phyloP scores from a whole-genome alignment of 2,113 vertebrate species.

The Formicarius rufipectus region DNA sequence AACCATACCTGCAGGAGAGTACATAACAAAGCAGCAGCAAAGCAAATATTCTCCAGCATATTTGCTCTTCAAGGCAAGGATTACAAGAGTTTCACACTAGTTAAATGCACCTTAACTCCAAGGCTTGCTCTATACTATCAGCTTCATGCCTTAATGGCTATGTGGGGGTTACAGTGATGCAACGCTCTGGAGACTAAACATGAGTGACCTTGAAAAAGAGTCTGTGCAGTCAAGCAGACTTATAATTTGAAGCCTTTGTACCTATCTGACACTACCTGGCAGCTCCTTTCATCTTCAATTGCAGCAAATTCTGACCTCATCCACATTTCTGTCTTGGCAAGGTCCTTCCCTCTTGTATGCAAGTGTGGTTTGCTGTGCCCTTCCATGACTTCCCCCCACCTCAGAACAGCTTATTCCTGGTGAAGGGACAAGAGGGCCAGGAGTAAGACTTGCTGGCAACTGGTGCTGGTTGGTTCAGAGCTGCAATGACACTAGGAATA shows the following conservation, averaged over 20 bases:
- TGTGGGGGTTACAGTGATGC: fast-evolving
- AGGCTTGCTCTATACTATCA: background rate
- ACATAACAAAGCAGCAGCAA: background rate
- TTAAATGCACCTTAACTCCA: background rate
- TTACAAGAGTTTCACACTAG: background rate
- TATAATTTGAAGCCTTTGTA: background rate
- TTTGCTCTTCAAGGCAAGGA: background rate
- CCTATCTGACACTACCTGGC: background rate
- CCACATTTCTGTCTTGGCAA: background rate
- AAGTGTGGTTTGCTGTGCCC: background rate
- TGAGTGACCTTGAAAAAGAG: fast-evolving
- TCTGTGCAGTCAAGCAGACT: background rate
- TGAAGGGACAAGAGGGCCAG: background rate
- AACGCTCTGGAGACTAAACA: background rate
- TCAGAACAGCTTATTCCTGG: background rate
- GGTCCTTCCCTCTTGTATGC: background rate
- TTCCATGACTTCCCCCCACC: background rate
- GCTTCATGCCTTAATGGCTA: background rate
- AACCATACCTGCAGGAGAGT: background rate
- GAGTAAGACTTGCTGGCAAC: background rate
- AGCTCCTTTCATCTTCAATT: background rate
- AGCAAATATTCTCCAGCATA: background rate
- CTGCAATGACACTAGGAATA: background rate
- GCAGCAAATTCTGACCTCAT: background rate
- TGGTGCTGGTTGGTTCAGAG: background rate